phyloP scores from a whole-genome alignment of 2,113 vertebrate species.

The Ptychochromis oligacanthus region DNA sequence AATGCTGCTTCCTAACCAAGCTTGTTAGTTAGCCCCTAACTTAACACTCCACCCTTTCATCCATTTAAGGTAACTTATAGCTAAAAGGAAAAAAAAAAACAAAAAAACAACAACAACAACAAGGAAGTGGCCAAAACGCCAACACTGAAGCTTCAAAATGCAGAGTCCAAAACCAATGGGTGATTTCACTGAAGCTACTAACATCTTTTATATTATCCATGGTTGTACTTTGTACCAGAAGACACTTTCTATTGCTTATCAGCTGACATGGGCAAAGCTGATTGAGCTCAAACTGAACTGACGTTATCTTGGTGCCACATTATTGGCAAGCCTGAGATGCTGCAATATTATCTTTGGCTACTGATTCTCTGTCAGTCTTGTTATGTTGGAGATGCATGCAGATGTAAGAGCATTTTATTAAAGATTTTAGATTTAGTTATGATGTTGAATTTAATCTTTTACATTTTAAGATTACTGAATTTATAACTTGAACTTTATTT shows the following conservation, averaged over 20 bases:
- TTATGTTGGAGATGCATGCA: not conserved
- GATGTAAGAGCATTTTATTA: not conserved
- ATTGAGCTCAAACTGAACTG: constrained; percentile 28
- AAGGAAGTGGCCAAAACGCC: not conserved
- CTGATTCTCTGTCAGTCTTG: not conserved
- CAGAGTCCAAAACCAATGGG: not conserved
- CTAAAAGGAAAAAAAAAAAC: not conserved
- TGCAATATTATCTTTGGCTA: not conserved
- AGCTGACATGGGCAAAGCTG: not conserved
- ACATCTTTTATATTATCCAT: not conserved
- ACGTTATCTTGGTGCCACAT: constrained; percentile 14
- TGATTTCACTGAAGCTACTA: not conserved
- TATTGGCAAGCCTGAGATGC: not conserved
- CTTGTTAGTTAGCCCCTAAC: not conserved
- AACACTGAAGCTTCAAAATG: not conserved
- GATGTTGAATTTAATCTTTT: not conserved
- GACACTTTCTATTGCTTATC: constrained; percentile 1
- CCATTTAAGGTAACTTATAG: not conserved
- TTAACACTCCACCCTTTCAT: not conserved
- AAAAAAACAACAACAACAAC: not conserved
- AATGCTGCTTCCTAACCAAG: not conserved
- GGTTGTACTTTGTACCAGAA: not conserved
- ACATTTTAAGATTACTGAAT: not conserved
- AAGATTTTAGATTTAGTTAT: not conserved
- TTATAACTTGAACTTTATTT: not conserved